Conservation (phyloP, 2,797 vertebrate genomes). For the Knipowitschia caucasica region DNA sequence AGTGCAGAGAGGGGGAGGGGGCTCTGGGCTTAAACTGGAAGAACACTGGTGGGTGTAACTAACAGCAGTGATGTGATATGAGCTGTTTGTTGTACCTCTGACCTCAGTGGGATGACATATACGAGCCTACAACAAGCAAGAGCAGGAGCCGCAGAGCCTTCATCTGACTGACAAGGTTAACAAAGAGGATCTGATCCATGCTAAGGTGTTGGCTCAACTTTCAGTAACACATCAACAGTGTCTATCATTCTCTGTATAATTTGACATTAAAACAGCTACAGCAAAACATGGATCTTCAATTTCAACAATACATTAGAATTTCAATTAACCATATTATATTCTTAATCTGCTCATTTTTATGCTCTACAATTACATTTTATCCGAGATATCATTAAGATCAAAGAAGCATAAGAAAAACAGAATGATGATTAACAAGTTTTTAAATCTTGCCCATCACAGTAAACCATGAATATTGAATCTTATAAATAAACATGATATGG, state of each 20-base stretch:
- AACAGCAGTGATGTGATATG: constrained; percentile 63
- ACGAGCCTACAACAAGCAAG: constrained; percentile 38
- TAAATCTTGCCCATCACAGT: background rate
- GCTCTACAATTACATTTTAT: background rate
- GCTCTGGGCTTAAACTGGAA: constrained; percentile 32
- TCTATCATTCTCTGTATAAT: background rate
- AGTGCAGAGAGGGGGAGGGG: background rate
- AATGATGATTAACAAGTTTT: background rate
- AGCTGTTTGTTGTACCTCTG: constrained; percentile 58
- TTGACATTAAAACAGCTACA: background rate
- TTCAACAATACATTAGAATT: background rate
- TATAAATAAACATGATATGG: background rate
- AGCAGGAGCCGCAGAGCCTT: constrained; percentile 39
- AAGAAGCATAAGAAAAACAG: background rate
- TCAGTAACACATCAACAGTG: background rate
- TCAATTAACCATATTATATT: too few relatives aligned
- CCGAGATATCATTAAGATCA: background rate
- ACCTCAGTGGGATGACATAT: constrained; percentile 54
- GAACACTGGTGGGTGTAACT: constrained; percentile 46
- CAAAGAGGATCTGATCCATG: constrained; percentile 14
- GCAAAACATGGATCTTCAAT: too few relatives aligned
- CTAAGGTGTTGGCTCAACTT: background rate
- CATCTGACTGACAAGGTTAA: constrained; percentile 28
- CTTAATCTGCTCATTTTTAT: background rate
- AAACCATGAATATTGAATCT: background rate